These are phyloP conservation scores for Pristis pectinata DNA, from an alignment of 2,797 vertebrate genomes.

Conservation along the genomic window DNA sequence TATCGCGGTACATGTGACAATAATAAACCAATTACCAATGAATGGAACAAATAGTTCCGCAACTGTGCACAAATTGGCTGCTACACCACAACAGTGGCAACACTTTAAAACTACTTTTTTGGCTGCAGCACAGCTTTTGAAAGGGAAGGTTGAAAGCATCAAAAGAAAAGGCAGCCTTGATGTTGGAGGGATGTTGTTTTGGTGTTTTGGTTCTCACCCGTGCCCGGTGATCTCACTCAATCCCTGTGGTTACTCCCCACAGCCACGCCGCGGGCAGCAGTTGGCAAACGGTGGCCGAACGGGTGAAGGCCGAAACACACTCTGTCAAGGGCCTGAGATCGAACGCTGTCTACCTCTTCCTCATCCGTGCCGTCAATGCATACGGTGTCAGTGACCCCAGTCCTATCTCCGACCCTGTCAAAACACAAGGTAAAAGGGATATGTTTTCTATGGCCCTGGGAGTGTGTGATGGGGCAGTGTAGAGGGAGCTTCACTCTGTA, in stretches of 20 bases:
- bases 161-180: too few species aligned
- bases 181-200: too few species aligned
- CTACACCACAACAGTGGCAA: too few species aligned
- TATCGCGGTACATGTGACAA: too few species aligned
- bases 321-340: constrained; percentile 85
- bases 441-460: not conserved
- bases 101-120: too few species aligned
- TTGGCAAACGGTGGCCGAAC: constrained; percentile 95
- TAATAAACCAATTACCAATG: too few species aligned
- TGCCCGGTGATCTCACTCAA: not conserved
- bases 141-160: too few species aligned
- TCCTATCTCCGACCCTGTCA: constrained; percentile 91
- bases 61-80: too few species aligned
- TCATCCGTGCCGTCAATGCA: constrained; percentile 91
- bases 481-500: not conserved
- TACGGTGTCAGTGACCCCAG: constrained; percentile 96
- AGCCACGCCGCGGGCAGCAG: constrained; percentile 95
- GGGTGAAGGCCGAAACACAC: constrained; percentile 86
- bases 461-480: too few species aligned
- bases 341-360: constrained; percentile 93
- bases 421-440: constrained; percentile 78
- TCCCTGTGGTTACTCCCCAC: constrained; percentile 44
- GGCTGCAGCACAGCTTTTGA: too few species aligned
- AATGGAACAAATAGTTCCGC: too few species aligned
- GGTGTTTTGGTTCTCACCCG: too few species aligned